phyloP scores from a whole-genome alignment of 1,140 invertebrate species.

The Bombus waltoni region DNA sequence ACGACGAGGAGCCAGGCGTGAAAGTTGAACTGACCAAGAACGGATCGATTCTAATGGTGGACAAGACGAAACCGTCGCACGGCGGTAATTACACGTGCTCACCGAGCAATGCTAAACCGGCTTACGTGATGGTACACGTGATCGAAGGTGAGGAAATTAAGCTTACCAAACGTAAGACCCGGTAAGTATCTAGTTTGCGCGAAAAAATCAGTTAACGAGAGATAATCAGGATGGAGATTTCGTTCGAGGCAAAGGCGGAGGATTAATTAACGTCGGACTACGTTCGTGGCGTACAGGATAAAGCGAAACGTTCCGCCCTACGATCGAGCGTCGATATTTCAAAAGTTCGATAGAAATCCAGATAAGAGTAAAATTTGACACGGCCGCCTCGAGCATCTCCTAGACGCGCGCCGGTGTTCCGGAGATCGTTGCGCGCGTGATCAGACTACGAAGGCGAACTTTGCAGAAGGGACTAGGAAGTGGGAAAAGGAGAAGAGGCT shows the following conservation, averaged over 20 bases:
- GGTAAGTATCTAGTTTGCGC: background rate
- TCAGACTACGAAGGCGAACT: conserved; percentile 33
- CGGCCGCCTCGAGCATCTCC: background rate
- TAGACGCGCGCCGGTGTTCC: background rate
- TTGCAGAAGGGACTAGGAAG: background rate
- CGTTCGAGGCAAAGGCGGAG: too few relatives aligned
- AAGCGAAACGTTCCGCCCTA: background rate
- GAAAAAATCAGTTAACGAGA: background rate
- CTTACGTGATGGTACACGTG: conserved; percentile 88
- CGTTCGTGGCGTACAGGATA: background rate
- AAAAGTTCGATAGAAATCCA: conserved; percentile 19
- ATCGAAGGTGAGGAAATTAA: conserved; percentile 80
- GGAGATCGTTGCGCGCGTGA: conserved; percentile 56
- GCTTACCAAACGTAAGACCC: background rate
- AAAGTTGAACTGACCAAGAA: conserved; percentile 80
- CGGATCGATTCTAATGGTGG: conserved; percentile 83
- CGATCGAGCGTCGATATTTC: background rate
- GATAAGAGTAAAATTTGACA: conserved; percentile 2
- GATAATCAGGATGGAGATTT: too few relatives aligned
- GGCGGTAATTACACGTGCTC: conserved; percentile 88
- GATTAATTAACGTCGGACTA: background rate
- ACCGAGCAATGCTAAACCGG: conserved; percentile 87
- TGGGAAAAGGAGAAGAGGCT: background rate
- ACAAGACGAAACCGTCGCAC: conserved; percentile 84
- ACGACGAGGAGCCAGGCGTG: conserved; percentile 84